Evolutionary conservation across 2,113 vertebrate genomes (phyloP).

Genomic region (Dascyllus trimaculatus): DNA sequence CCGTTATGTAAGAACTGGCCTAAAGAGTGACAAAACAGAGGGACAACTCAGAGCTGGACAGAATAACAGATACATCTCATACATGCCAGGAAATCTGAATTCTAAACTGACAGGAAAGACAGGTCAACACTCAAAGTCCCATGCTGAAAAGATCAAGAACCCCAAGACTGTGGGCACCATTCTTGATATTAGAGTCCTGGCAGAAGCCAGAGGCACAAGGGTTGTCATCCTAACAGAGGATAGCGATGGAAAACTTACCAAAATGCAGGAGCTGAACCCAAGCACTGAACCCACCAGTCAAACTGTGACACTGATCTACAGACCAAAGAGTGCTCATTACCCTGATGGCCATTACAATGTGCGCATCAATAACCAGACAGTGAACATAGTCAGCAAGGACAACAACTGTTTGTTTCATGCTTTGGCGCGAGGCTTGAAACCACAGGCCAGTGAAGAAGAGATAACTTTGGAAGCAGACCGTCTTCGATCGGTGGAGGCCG

Average conservation of each 20-base stretch:
- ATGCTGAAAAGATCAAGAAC: no score
- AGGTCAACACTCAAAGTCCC: no score
- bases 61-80: conserved; percentile 18
- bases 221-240: no score
- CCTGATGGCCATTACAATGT: conserved; percentile 37
- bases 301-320: conserved; percentile 43
- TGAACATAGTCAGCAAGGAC: background rate
- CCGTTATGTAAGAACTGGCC: background rate
- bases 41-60: conserved; percentile 41
- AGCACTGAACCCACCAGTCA: background rate
- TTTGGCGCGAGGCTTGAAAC: conserved; percentile 27
- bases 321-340: conserved; percentile 41
- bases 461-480: background rate
- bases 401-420: conserved; percentile 32
- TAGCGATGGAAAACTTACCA: no score
- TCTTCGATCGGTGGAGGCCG: background rate
- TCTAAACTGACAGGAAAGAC: accelerated
- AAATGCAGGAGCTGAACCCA: conserved; percentile 8
- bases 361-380: conserved; percentile 7
- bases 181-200: no score
- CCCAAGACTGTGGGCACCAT: no score
- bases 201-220: no score
- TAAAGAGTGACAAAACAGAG: conserved; percentile 17
- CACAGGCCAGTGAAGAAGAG: conserved; percentile 17
- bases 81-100: conserved; percentile 15